Conservation (phyloP, 2,113 vertebrate species). For the Platanista minor region DNA sequence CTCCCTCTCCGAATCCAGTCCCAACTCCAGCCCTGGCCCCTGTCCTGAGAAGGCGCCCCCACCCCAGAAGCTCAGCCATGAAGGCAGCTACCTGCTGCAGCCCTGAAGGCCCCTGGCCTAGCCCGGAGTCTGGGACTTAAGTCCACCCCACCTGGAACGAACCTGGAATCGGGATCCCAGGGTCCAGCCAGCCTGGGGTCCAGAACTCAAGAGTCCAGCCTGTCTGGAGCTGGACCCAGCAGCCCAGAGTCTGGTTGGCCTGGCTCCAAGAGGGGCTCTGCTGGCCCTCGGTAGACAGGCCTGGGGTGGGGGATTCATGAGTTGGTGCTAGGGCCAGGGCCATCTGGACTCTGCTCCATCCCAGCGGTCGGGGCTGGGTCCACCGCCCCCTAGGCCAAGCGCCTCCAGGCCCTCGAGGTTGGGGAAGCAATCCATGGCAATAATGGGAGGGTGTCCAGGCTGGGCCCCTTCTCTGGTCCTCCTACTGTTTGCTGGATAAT, state of each 20-base stretch:
- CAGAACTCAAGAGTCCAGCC: slow-evolving; percentile 33
- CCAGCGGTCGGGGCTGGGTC: slow-evolving; percentile 34
- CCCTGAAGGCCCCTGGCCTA: slow-evolving; percentile 72
- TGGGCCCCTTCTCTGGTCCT: slow-evolving; percentile 61
- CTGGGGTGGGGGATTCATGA: slow-evolving; percentile 46
- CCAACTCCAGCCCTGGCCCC: slow-evolving; percentile 73
- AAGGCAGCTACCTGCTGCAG: slow-evolving; percentile 86
- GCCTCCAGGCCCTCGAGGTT: slow-evolving; percentile 5
- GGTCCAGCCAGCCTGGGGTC: slow-evolving; percentile 30
- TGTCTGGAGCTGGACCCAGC: slow-evolving; percentile 40
- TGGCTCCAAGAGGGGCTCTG: background rate
- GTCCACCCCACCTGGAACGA: slow-evolving; percentile 18
- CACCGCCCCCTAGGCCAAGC: background rate
- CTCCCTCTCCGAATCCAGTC: slow-evolving; percentile 71
- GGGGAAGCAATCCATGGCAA: slow-evolving; percentile 69
- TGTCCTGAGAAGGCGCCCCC: slow-evolving; percentile 78
- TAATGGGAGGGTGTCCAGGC: slow-evolving; percentile 68
- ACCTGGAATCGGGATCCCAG: slow-evolving; percentile 41
- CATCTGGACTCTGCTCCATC: slow-evolving; percentile 56
- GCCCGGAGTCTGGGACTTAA: slow-evolving; percentile 51
- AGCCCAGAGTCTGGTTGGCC: slow-evolving; percentile 31
- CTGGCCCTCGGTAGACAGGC: slow-evolving; percentile 21
- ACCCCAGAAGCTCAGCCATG: slow-evolving; percentile 80
- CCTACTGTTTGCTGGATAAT: slow-evolving; percentile 67
- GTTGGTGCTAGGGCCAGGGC: slow-evolving; percentile 70